Base-by-base conservation (phyloP, 64 coral and sea anemone species). In the Exaiptasia diaphana region DNA sequence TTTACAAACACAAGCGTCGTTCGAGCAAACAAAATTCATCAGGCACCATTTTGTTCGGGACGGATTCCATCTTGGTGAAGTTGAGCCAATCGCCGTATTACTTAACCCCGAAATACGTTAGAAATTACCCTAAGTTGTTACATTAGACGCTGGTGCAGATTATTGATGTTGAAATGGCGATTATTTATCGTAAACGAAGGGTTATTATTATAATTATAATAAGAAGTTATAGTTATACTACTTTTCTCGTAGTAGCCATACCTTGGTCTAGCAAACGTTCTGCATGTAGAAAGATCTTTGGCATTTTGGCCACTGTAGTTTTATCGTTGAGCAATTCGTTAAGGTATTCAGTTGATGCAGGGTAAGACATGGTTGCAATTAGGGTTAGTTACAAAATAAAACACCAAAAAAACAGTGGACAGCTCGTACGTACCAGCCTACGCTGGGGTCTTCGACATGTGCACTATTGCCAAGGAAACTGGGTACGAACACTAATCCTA, bases 281-380 rank as follows among this genome's bases (percentile, higher is more conserved):
- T 45, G 83, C 76, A 73, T 93, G 90, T 50, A 93, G 74, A 87
- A 93, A 93, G 23, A 93, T 93, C 83, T 93, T 93, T 60, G 90
- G 90, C 90, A 93, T 93, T 87, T 93, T 93, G 38, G 90, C 79
- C 10, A 93, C 83, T 15, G 90, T 93, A 21, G 90, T 93, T 93
- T 93, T 93, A 75, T 93, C 90, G 70, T 80, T 93, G 36, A 93
- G 83, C 68, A 93, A 64, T 68, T 87, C 74, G 76, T 93, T 93
- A 80, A 93, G 90, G 68, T 93, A 93, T 81, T 93, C 90, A 73
- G 74, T 67, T 42, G 75, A 71, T 55, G 75, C 77, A 88, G 77
- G 63, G 71, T 64, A 71, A 88, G 75, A 80, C 86, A 88, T 88
- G 77, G 65, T 88, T 76, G 85, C 64, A 53, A 76, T 79, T 88